Percentiles rank a stretch among this genome's conserved stretches.
phyloP scores from a whole-genome alignment of 2,888 invertebrate genomes.

The Chloroclystis v-ata region DNA sequence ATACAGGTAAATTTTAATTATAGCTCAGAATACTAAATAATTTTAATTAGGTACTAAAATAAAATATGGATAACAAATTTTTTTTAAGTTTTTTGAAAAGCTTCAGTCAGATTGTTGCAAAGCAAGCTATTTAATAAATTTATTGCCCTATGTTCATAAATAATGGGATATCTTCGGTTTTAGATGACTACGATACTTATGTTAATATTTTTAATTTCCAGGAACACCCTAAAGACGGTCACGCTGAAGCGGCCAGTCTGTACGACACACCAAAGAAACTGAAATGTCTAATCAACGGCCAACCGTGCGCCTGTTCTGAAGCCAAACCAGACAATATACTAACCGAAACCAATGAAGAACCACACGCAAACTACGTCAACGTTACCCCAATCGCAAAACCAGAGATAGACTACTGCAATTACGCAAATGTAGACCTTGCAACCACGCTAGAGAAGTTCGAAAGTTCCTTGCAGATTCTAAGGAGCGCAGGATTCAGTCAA shows the following conservation, averaged over 20 bases:
- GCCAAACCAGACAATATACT: slow-evolving; percentile 72
- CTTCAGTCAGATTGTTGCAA: too few species aligned
- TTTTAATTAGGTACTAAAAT: too few species aligned
- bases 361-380: slow-evolving; percentile 74
- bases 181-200: too few species aligned
- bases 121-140: too few species aligned
- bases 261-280: slow-evolving; percentile 88
- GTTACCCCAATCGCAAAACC: slow-evolving; percentile 59
- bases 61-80: too few species aligned
- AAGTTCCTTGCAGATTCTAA: slow-evolving; percentile 83
- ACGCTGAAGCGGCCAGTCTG: slow-evolving; percentile 66
- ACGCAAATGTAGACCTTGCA: slow-evolving; percentile 87
- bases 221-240: slow-evolving; percentile 66
- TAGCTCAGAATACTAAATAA: too few species aligned
- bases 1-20: slow-evolving; percentile 51
- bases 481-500: slow-evolving; percentile 79
- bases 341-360: slow-evolving; percentile 47
- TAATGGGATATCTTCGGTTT: too few species aligned
- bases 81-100: too few species aligned
- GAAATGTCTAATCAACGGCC: slow-evolving; percentile 80
- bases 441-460: slow-evolving; percentile 87
- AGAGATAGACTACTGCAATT: slow-evolving; percentile 74
- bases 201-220: slow-evolving; percentile 31
- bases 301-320: slow-evolving; percentile 77
- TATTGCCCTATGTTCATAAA: too few species aligned